phyloP scores from a whole-genome alignment of 2,113 vertebrate species.

The Phaethon lepturus region DNA sequence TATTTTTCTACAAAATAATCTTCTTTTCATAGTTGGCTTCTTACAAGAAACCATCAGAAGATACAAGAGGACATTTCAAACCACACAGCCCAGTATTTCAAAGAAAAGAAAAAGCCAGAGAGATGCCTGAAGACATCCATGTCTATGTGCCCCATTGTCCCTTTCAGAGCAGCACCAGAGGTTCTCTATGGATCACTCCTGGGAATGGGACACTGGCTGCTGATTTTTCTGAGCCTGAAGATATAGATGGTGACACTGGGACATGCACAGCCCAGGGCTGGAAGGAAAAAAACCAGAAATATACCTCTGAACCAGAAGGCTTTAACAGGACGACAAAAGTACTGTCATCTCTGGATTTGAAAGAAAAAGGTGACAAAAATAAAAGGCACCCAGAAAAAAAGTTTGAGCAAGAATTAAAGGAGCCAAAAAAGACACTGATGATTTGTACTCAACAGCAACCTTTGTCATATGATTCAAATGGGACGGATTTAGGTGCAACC shows the following conservation, averaged over 20 bases:
- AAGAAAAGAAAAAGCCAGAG: constrained; percentile 28
- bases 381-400: background rate
- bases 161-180: background rate
- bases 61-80: constrained; percentile 21
- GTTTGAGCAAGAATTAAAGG: background rate
- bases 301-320: background rate
- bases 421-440: constrained; percentile 36
- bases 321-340: background rate
- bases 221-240: background rate
- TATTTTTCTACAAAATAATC: background rate
- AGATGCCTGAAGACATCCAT: background rate
- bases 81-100: constrained; percentile 34
- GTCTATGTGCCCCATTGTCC: constrained; percentile 44
- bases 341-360: background rate
- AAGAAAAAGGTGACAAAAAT: background rate
- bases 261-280: background rate
- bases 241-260: background rate
- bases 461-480: background rate
- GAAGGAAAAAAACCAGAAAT: background rate
- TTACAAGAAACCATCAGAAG: background rate
- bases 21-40: constrained; percentile 35
- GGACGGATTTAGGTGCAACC: background rate
- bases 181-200: background rate
- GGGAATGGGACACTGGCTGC: background rate
- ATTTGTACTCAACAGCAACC: constrained; percentile 42